Evolutionary conservation across 2,113 vertebrate species (phyloP).

Genomic region (Elanoides forficatus): DNA sequence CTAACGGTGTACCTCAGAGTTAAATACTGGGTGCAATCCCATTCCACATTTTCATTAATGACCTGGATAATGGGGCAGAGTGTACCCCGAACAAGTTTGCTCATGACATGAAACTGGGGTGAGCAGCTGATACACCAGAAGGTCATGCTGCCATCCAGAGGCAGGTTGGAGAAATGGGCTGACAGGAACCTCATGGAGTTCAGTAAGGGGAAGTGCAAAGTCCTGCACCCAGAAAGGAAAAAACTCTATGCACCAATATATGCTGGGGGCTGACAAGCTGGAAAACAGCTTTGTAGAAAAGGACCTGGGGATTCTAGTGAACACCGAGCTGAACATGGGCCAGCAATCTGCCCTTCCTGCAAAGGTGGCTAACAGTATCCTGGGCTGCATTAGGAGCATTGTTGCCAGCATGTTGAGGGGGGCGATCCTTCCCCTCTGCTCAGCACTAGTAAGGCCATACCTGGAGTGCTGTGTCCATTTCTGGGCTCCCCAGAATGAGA

Average conservation of each 20-base stretch:
- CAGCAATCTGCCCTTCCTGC: background rate
- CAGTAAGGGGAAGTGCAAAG: background rate
- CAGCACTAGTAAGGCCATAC: no score
- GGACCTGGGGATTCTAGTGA: background rate
- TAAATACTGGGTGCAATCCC: background rate
- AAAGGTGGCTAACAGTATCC: background rate
- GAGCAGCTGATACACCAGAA: background rate
- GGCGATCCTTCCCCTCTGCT: no score
- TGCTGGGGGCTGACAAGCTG: rapidly evolving
- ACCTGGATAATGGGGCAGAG: background rate
- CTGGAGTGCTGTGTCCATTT: no score
- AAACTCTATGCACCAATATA: background rate
- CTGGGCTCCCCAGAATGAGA: no score
- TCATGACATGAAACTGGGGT: background rate
- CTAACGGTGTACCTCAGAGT: background rate
- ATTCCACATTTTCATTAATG: background rate
- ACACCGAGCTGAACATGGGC: background rate
- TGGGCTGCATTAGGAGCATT: background rate
- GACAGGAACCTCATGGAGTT: background rate
- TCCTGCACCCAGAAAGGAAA: background rate
- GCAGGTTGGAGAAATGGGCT: background rate
- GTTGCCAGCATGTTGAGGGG: background rate
- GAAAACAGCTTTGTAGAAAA: background rate
- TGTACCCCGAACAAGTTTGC: background rate
- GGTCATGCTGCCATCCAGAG: background rate